phyloP scores from a whole-genome alignment of 2,113 vertebrate species.

The Pao palembangensis region DNA sequence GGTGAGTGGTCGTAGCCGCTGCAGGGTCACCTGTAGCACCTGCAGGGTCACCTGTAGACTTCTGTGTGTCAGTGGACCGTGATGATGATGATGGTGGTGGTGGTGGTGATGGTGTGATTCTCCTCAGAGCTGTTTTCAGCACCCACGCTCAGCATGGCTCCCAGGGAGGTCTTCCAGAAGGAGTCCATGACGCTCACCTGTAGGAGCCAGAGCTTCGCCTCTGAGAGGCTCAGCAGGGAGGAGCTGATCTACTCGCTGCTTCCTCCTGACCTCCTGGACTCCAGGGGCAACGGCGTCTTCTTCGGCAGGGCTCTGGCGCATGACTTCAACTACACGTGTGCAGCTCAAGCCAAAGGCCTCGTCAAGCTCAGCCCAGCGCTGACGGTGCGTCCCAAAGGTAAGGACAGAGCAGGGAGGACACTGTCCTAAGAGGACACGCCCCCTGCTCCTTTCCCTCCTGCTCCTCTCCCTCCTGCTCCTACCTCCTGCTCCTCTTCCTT shows the following conservation, averaged over 20 bases:
- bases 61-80: too few species aligned
- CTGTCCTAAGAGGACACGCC: too few species aligned
- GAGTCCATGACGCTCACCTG: constrained; percentile 59
- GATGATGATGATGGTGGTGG: too few species aligned
- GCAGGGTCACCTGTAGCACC: too few species aligned
- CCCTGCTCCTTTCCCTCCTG: too few species aligned
- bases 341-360: constrained; percentile 56
- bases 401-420: background rate
- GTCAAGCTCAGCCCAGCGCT: constrained; percentile 50
- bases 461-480: too few species aligned
- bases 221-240: constrained; percentile 30
- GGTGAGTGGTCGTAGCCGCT: constrained; percentile 52
- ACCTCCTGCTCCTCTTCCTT: too few species aligned
- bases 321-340: constrained; percentile 66
- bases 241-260: constrained; percentile 62
- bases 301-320: background rate
- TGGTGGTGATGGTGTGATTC: background rate
- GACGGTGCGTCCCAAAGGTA: constrained; percentile 67
- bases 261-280: rapidly evolving
- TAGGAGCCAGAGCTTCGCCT: constrained; percentile 25
- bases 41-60: too few species aligned
- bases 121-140: constrained; percentile 73
- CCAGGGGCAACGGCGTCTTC: constrained; percentile 21
- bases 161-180: constrained; percentile 57
- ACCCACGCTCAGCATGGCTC: constrained; percentile 58